These are phyloP conservation scores for Chiridota heheva DNA, from an alignment of 35 echinoderm and acorn worm species.

Conservation along the genomic window DNA sequence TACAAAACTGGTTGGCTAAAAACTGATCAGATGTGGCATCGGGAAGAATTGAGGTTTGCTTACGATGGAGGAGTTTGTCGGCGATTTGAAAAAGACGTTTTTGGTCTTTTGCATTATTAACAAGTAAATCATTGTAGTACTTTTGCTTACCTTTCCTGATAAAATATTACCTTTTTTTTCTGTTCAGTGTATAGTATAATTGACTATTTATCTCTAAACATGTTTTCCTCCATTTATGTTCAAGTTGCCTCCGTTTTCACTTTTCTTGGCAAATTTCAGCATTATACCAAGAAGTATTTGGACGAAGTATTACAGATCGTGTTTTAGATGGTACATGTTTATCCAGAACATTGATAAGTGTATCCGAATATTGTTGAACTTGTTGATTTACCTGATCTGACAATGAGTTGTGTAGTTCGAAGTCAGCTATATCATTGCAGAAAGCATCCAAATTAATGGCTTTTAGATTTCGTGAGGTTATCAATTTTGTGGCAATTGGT, in stretches of 20 bases:
- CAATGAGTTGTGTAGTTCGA: background rate
- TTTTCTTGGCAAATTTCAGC: slow-evolving; percentile 28
- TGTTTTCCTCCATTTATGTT: slow-evolving; percentile 27
- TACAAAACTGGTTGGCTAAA: too few relatives aligned
- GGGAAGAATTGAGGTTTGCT: too few relatives aligned
- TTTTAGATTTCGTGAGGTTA: slow-evolving; percentile 30
- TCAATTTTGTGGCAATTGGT: slow-evolving; percentile 1
- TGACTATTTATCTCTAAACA: slow-evolving; percentile 32
- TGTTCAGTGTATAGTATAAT: slow-evolving; percentile 50
- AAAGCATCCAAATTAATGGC: slow-evolving; percentile 28
- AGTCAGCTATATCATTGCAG: background rate
- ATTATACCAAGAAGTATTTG: slow-evolving; percentile 49
- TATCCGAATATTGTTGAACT: slow-evolving; percentile 37
- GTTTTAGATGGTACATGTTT: slow-evolving; percentile 44
- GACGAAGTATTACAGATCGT: slow-evolving; percentile 23
- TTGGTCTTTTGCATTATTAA: slow-evolving; percentile 45
- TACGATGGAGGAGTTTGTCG: too few relatives aligned
- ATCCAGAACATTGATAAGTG: slow-evolving; percentile 28
- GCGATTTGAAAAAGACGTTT: too few relatives aligned
- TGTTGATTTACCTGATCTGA: slow-evolving; percentile 3
- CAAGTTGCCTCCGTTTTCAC: slow-evolving; percentile 32
- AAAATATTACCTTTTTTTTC: slow-evolving; percentile 34
- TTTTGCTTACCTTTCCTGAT: slow-evolving; percentile 39
- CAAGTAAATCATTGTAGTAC: slow-evolving; percentile 34
- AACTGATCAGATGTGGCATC: too few relatives aligned